Percentiles rank a stretch among this genome's conserved stretches.
phyloP scores from a whole-genome alignment of 2,113 vertebrate genomes.

The chimpanzee (Pan troglodytes) region NHGRI_mPanTro3-v2.1_pri NC_072409.2:31655001-31655500 shows the following conservation, averaged over 20 bases:
- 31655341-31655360: constrained; percentile 70
- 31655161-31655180: neutral
- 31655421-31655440: constrained; percentile 74
- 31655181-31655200: neutral
- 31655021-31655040: neutral
- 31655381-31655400: constrained; percentile 69
- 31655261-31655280: neutral
- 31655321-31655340: constrained; percentile 74
- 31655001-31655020: neutral
- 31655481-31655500: constrained; percentile 67
- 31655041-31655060: constrained; percentile 1
- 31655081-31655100: neutral
- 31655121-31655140: neutral
- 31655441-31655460: constrained; percentile 71
- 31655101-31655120: neutral
- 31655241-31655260: constrained; percentile 64
- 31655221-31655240: constrained; percentile 47
- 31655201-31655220: neutral
- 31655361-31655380: constrained; percentile 73
- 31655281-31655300: constrained; percentile 74
- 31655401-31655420: constrained; percentile 78
- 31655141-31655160: neutral
- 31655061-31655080: neutral
- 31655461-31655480: constrained; percentile 65
- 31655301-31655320: constrained; percentile 61